Conservation (phyloP, 1,140 invertebrate genomes). For the Drosophila truncata region DNA sequence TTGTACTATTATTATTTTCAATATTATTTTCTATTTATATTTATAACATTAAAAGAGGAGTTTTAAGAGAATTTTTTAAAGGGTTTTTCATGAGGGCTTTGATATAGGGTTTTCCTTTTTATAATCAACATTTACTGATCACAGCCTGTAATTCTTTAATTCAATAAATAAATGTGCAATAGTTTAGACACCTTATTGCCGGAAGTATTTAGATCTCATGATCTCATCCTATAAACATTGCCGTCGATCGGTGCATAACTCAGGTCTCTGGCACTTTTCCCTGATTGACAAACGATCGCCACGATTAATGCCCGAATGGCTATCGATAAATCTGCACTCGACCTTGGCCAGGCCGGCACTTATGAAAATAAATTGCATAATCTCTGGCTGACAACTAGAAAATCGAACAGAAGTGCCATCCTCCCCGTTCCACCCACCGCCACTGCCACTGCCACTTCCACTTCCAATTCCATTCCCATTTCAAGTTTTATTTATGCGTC, state of each 20-base stretch:
- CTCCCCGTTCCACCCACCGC: background rate
- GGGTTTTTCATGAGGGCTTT: background rate
- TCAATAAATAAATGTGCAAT: background rate
- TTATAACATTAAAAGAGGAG: background rate
- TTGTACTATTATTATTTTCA: too few species aligned
- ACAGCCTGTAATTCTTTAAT: background rate
- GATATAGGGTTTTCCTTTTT: background rate
- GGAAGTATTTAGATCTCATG: constrained; percentile 19
- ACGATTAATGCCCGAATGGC: constrained; percentile 27
- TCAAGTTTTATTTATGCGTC: constrained; percentile 52
- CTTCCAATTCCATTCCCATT: constrained; percentile 25
- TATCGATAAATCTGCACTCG: constrained; percentile 46
- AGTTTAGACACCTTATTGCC: background rate
- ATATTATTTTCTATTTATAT: background rate
- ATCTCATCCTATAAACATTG: constrained; percentile 30
- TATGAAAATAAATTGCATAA: constrained; percentile 68
- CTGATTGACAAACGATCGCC: constrained; percentile 48
- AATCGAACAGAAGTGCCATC: constrained; percentile 38
- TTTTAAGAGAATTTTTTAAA: too few species aligned
- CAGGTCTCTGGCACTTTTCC: constrained; percentile 13
- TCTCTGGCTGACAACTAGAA: constrained; percentile 70
- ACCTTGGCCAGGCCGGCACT: constrained; percentile 37
- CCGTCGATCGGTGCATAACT: constrained; percentile 20
- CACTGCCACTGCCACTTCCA: background rate
- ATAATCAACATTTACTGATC: background rate